phyloP scores from a whole-genome alignment of 2,888 invertebrate species.

The Scaptomyza flava region DNA sequence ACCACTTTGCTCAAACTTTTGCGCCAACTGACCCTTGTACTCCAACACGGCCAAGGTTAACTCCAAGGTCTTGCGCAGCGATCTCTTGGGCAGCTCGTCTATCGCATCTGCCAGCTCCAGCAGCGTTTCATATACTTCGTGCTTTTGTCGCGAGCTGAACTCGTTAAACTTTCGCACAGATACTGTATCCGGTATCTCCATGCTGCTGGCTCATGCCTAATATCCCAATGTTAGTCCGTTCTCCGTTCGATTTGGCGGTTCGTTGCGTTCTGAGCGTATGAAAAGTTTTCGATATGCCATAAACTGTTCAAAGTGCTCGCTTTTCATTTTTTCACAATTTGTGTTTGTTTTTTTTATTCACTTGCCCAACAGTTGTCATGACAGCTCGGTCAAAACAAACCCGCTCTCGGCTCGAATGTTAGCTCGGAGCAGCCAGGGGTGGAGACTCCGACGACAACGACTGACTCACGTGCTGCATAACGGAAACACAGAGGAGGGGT shows the following conservation, averaged over 20 bases:
- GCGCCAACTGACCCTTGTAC: slow-evolving; percentile 81
- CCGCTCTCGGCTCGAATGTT: slow-evolving; percentile 31
- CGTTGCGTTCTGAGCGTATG: slow-evolving; percentile 59
- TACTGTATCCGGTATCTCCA: slow-evolving; percentile 80
- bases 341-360: slow-evolving; percentile 20
- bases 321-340: slow-evolving; percentile 26
- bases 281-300: slow-evolving; percentile 50
- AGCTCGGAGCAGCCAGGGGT: slow-evolving; percentile 5
- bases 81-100: slow-evolving; percentile 82
- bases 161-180: slow-evolving; percentile 80
- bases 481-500: slow-evolving; percentile 57
- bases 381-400: slow-evolving; percentile 65
- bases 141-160: slow-evolving; percentile 75
- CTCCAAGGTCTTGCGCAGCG: slow-evolving; percentile 81
- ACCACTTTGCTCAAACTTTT: slow-evolving; percentile 55
- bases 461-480: slow-evolving; percentile 70
- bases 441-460: slow-evolving; percentile 1
- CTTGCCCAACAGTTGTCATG: slow-evolving; percentile 57
- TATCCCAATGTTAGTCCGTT: slow-evolving; percentile 7
- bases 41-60: slow-evolving; percentile 79
- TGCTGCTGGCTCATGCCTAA: slow-evolving; percentile 67
- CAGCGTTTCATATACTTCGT: slow-evolving; percentile 81
- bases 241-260: slow-evolving; percentile 44
- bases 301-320: slow-evolving; percentile 30
- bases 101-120: slow-evolving; percentile 69